Evolutionary conservation across 1,140 invertebrate species (phyloP).

Genomic region (Papilio dardanus): DNA sequence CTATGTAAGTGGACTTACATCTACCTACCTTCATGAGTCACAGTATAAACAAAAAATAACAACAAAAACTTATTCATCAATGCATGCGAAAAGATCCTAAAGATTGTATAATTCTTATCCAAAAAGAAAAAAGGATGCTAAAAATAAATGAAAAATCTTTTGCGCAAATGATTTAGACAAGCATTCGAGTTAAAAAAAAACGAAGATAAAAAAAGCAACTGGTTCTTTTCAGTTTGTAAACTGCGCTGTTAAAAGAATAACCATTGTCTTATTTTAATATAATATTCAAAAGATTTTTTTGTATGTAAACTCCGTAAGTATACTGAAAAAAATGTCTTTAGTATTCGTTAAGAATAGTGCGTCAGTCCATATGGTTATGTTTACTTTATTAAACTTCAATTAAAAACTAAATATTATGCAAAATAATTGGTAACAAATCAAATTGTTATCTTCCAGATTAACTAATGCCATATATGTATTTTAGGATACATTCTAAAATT

Average conservation of each 20-base stretch:
- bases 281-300: not conserved
- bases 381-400: no score
- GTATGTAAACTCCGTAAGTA: not conserved
- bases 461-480: no score
- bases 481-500: no score
- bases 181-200: not conserved
- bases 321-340: not conserved
- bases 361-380: no score
- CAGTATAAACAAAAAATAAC: not conserved
- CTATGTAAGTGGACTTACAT: not conserved
- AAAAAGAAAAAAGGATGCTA: not conserved
- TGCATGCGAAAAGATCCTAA: constrained; percentile 3
- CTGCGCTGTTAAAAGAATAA: not conserved
- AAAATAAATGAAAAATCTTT: constrained; percentile 2
- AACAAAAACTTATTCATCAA: not conserved
- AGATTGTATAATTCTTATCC: constrained; percentile 12
- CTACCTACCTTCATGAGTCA: not conserved
- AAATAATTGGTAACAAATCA: not conserved
- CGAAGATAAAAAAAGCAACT: not conserved
- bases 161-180: constrained; percentile 1
- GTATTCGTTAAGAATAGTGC: no score
- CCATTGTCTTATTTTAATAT: not conserved
- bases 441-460: not conserved
- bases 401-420: not conserved
- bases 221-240: constrained; percentile 4